Conservation (phyloP, 2,113 vertebrate genomes). For the Pseudorectes ferrugineus region DNA sequence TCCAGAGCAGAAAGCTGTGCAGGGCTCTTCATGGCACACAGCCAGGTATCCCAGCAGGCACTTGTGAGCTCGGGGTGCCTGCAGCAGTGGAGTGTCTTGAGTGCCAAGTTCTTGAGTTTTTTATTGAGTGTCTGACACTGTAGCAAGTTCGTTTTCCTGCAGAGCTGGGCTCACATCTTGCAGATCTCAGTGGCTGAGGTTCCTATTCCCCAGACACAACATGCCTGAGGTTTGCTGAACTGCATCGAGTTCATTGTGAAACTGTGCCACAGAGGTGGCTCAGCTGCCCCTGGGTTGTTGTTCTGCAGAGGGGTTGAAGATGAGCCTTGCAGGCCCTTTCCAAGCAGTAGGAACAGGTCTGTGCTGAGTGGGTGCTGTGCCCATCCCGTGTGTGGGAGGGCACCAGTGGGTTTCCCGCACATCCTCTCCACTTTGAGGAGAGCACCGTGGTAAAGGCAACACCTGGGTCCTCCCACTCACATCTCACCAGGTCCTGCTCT, state of each 20-base stretch:
- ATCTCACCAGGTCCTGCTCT: not conserved
- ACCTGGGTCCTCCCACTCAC: not conserved
- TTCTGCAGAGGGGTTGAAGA: not conserved
- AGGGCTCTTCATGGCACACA: accelerated
- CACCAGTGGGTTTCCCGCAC: not conserved
- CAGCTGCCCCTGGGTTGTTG: not conserved
- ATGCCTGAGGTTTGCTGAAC: not conserved
- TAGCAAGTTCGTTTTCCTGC: not conserved
- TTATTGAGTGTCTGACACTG: not conserved
- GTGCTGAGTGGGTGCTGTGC: not conserved
- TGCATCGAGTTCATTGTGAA: not conserved
- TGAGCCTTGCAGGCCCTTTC: not conserved
- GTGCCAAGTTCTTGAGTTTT: not conserved
- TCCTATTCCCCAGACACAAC: not conserved
- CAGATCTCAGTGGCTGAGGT: not conserved
- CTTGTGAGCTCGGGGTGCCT: accelerated
- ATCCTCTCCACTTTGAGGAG: accelerated
- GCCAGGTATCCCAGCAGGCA: no score
- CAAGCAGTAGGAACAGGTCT: accelerated
- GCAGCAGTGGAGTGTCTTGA: accelerated
- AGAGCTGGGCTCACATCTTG: not conserved
- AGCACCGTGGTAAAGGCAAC: accelerated
- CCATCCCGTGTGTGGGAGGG: accelerated
- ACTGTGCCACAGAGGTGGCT: not conserved
- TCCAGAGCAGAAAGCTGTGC: not conserved